These are phyloP conservation scores for Macrosoma leucophasiata DNA, from an alignment of 2,888 invertebrate genomes.

Conservation along the genomic window DNA sequence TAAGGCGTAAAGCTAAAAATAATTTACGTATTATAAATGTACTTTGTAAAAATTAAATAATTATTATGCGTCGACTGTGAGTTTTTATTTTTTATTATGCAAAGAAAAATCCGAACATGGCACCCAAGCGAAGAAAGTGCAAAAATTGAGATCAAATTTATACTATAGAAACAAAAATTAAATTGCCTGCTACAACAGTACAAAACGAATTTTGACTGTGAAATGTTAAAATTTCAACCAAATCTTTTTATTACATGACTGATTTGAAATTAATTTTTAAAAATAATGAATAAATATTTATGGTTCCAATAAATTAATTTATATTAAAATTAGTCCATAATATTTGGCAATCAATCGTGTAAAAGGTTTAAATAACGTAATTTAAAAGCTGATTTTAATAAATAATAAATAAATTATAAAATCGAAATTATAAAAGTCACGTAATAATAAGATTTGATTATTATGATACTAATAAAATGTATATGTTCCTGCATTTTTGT, in stretches of 20 bases:
- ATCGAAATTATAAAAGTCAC: slow-evolving; percentile 10
- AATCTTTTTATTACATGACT: slow-evolving; percentile 30
- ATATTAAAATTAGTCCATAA: too few relatives aligned
- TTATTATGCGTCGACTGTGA: slow-evolving; percentile 53
- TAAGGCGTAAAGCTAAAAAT: slow-evolving; percentile 16
- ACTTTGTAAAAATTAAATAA: slow-evolving; percentile 36
- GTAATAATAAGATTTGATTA: slow-evolving; percentile 33
- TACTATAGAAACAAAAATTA: slow-evolving; percentile 37
- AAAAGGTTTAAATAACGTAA: slow-evolving; percentile 3
- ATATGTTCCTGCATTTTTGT: slow-evolving; percentile 46
- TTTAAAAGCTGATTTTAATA: slow-evolving; percentile 2
- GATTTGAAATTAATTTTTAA: too few relatives aligned
- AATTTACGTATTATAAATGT: slow-evolving; percentile 31
- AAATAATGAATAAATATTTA: too few relatives aligned
- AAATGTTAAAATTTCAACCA: slow-evolving; percentile 29
- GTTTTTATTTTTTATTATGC: slow-evolving; percentile 55
- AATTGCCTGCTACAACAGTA: slow-evolving; percentile 64
- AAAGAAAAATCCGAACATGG: slow-evolving; percentile 49
- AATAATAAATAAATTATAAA: slow-evolving; percentile 3
- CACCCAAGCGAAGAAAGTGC: slow-evolving; percentile 56
- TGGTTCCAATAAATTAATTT: too few relatives aligned
- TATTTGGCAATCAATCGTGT: too few relatives aligned
- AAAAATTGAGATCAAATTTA: slow-evolving; percentile 67
- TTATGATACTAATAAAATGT: slow-evolving; percentile 26
- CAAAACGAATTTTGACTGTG: slow-evolving; percentile 48